These are phyloP conservation scores for Cataglyphis albicans DNA, from an alignment of 2,888 invertebrate species.

Conservation along the genomic window DNA sequence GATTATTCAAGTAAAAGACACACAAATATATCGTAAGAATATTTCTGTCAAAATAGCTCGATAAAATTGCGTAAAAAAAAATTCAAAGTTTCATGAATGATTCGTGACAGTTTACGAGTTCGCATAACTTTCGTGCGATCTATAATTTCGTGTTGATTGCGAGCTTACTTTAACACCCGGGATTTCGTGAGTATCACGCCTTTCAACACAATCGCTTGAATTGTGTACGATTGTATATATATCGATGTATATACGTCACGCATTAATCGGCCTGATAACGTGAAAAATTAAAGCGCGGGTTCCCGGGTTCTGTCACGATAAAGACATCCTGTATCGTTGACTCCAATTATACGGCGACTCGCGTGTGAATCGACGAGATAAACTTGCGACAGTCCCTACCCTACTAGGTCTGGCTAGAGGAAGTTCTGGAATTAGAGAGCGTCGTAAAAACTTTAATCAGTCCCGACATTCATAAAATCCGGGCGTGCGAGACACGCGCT, in stretches of 20 bases:
- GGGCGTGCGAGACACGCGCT: background rate
- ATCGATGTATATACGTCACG: background rate
- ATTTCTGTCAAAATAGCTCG: background rate
- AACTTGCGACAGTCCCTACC: slow-evolving; percentile 25
- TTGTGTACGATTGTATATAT: background rate
- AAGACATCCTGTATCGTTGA: slow-evolving; percentile 26
- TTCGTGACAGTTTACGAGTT: background rate
- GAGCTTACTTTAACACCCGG: slow-evolving; percentile 25
- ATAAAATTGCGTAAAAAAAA: slow-evolving; percentile 25
- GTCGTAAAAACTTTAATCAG: slow-evolving; percentile 38
- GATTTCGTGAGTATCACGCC: slow-evolving; percentile 17
- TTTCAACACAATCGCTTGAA: slow-evolving; percentile 35
- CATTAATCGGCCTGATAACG: slow-evolving; percentile 27
- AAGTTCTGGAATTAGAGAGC: slow-evolving; percentile 45
- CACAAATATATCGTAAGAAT: background rate
- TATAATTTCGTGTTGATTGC: slow-evolving; percentile 35
- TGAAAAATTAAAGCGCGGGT: slow-evolving; percentile 32
- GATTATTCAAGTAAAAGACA: slow-evolving; percentile 21
- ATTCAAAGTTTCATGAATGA: slow-evolving; percentile 26
- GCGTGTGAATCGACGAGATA: slow-evolving; percentile 28
- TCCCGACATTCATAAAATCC: slow-evolving; percentile 19
- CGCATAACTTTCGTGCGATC: background rate
- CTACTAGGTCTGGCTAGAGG: slow-evolving; percentile 2
- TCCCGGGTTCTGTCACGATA: slow-evolving; percentile 8
- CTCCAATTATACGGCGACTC: slow-evolving; percentile 22